phyloP scores from a whole-genome alignment of 92 coral and sea anemone species.

The Galaxea fascicularis region DNA sequence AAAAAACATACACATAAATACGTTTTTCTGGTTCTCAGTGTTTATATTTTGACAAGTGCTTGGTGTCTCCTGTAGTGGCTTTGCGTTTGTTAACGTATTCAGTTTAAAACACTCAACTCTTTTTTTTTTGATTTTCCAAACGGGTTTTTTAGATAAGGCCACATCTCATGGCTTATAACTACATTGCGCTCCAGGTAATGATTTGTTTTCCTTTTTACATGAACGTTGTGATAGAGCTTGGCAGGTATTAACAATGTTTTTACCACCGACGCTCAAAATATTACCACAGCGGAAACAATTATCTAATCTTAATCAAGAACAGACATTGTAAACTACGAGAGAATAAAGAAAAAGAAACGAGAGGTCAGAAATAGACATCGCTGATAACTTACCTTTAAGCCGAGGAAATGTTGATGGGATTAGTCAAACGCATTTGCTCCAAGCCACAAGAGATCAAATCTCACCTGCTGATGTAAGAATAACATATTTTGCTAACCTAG shows the following conservation, averaged over 20 bases:
- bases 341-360: background rate
- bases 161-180: too few species aligned
- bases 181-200: background rate
- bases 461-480: slow-evolving; percentile 71
- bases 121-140: background rate
- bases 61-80: background rate
- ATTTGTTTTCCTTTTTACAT: background rate
- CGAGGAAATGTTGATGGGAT: slow-evolving; percentile 29
- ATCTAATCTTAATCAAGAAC: background rate
- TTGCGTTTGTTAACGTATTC: background rate
- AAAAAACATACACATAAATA: background rate
- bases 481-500: slow-evolving; percentile 51
- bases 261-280: slow-evolving; percentile 19
- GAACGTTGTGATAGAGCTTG: background rate
- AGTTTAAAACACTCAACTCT: background rate
- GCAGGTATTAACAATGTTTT: slow-evolving; percentile 6
- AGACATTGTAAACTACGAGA: background rate
- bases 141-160: background rate
- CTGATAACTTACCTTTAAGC: slow-evolving; percentile 24
- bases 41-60: slow-evolving; percentile 6
- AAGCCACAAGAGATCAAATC: slow-evolving; percentile 38
- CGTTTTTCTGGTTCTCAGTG: slow-evolving; percentile 5
- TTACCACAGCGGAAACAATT: slow-evolving; percentile 27
- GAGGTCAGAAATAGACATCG: background rate
- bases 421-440: slow-evolving; percentile 23